Conservation (phyloP, 2,113 vertebrate species). For the Vidua macroura region DNA sequence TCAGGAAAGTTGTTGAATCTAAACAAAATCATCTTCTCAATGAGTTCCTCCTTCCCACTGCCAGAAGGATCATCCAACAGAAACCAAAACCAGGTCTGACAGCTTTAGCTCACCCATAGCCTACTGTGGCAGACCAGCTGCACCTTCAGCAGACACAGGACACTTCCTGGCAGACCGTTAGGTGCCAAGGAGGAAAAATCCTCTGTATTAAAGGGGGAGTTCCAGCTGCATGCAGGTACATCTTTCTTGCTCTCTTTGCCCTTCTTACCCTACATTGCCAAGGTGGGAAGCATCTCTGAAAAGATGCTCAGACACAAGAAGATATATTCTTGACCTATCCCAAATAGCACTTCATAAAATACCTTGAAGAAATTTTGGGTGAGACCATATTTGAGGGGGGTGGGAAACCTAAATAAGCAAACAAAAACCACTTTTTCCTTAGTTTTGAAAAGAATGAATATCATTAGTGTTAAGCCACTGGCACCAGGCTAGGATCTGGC, state of each 20-base stretch:
- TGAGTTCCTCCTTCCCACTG: background rate
- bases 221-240: background rate
- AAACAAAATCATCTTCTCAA: slow-evolving; percentile 12
- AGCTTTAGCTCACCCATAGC: background rate
- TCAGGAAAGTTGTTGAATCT: background rate
- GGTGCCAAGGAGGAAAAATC: background rate
- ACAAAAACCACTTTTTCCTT: background rate
- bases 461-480: background rate
- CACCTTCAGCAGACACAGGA: background rate
- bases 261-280: accelerated
- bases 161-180: background rate
- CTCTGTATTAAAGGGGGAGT: background rate
- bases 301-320: background rate
- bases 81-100: background rate
- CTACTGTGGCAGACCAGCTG: background rate
- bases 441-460: background rate
- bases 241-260: background rate
- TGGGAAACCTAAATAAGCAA: background rate
- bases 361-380: background rate
- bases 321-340: background rate
- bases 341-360: background rate
- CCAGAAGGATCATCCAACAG: background rate
- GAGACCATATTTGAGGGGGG: background rate
- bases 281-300: background rate
- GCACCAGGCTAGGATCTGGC: background rate